Evolutionary conservation across 2,888 invertebrate species (phyloP).

Genomic region (Cremastinae sp.): DNA sequence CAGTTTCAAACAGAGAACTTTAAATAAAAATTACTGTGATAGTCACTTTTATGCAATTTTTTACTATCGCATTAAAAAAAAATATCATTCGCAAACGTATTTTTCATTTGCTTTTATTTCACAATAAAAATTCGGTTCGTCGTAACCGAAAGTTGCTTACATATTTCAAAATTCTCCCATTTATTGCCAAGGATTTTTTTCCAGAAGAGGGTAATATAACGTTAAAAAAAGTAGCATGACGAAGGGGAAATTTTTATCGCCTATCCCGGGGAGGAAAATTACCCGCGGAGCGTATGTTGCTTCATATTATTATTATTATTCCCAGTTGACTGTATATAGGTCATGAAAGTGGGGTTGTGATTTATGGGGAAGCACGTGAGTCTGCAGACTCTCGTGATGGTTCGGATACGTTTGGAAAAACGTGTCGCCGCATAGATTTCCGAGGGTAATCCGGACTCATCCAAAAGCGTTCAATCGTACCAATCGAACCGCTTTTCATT

Average conservation of each 20-base stretch:
- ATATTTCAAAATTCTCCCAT: background rate
- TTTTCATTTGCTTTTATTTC: background rate
- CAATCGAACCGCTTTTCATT: conserved; percentile 35
- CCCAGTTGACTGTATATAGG: conserved; percentile 16
- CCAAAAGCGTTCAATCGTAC: conserved; percentile 56
- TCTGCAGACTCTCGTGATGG: conserved; percentile 37
- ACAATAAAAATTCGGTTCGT: background rate
- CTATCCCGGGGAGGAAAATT: no score
- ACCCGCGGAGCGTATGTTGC: no score
- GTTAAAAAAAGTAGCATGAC: no score
- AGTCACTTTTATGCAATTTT: no score
- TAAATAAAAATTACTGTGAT: no score
- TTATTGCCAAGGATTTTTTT: background rate
- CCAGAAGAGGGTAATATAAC: no score
- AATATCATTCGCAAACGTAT: no score
- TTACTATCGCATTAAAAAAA: no score
- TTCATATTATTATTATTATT: conserved; percentile 20
- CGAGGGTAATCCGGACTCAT: conserved; percentile 19
- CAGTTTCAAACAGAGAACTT: no score
- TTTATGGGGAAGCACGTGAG: conserved; percentile 48
- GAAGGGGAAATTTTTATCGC: no score
- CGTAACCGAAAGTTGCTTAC: no score
- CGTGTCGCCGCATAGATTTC: conserved; percentile 43
- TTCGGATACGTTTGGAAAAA: conserved; percentile 16
- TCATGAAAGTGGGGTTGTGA: conserved; percentile 27